phyloP scores from a whole-genome alignment of 2,113 vertebrate species.

The Etia nguti region DNA sequence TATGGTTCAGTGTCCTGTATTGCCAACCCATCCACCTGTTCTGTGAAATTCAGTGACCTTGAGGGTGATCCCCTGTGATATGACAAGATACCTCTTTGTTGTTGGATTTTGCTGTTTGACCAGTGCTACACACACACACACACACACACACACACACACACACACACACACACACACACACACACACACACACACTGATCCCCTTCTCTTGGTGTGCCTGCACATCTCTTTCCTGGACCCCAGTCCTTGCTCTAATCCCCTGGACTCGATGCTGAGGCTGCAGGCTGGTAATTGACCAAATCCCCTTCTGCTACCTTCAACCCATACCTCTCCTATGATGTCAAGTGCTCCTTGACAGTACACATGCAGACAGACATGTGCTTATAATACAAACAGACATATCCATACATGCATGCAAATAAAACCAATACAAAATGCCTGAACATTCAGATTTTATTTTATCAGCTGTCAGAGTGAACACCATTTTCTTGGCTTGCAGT shows the following conservation, averaged over 20 bases:
- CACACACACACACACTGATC: slow-evolving; percentile 23
- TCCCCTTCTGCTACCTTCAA: slow-evolving; percentile 50
- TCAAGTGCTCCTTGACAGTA: slow-evolving; percentile 51
- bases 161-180: slow-evolving; percentile 11
- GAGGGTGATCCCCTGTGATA: not conserved
- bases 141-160: not conserved
- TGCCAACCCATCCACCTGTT: not conserved
- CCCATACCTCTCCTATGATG: slow-evolving; percentile 49
- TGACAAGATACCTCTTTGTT: not conserved
- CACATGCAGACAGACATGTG: not conserved
- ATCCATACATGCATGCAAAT: not conserved
- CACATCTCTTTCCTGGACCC: slow-evolving; percentile 52
- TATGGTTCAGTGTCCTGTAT: not conserved
- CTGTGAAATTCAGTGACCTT: slow-evolving; percentile 34
- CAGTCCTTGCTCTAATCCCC: slow-evolving; percentile 61
- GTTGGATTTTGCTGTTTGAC: slow-evolving; percentile 22
- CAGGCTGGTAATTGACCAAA: slow-evolving; percentile 69
- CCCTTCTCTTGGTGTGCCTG: slow-evolving; percentile 19
- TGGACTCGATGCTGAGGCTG: slow-evolving; percentile 66
- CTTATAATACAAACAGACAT: not conserved
- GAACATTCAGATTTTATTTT: not conserved
- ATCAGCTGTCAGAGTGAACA: not conserved
- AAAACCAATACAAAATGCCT: not conserved
- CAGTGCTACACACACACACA: not conserved
- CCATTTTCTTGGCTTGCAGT: not conserved